Percentiles rank a stretch among this genome's conserved stretches.
These are phyloP conservation scores for Cetoscarus ocellatus DNA, from an alignment of 2,797 vertebrate species.

Conservation along the genomic window DNA sequence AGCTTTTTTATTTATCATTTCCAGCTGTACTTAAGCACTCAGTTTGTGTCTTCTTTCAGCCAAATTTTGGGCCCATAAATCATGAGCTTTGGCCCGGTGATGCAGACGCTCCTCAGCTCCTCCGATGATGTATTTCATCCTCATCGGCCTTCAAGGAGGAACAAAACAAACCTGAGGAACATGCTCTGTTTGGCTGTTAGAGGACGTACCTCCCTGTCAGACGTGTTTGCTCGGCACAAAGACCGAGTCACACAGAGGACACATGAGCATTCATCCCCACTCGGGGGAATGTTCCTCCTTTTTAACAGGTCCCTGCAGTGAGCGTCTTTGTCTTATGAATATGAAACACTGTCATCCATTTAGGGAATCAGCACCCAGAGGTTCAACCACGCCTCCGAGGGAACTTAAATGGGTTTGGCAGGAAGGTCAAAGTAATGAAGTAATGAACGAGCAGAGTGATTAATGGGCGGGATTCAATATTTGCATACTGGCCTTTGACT, in stretches of 20 bases:
- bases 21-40: not conserved
- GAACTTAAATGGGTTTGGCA: conserved; percentile 29
- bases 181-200: conserved; percentile 2
- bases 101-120: not conserved
- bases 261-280: conserved; percentile 20
- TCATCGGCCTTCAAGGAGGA: not conserved
- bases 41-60: not conserved
- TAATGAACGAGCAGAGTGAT: conserved; percentile 32
- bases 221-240: not conserved
- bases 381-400: conserved; percentile 15
- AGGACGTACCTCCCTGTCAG: not conserved
- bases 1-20: not conserved
- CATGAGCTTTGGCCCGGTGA: not conserved
- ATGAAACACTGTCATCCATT: conserved; percentile 29
- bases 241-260: conserved; percentile 19
- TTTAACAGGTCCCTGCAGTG: conserved; percentile 8
- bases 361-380: conserved; percentile 13
- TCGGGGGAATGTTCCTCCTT: conserved; percentile 5
- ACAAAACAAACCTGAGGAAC: conserved; percentile 1
- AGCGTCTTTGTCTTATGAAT: conserved; percentile 13
- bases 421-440: conserved; percentile 40
- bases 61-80: not conserved
- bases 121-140: not conserved
- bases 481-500: conserved; percentile 21
- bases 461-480: conserved; percentile 30